Evolutionary conservation across 2,113 vertebrate genomes (phyloP).

Genomic region (Panthera tigris): DNA sequence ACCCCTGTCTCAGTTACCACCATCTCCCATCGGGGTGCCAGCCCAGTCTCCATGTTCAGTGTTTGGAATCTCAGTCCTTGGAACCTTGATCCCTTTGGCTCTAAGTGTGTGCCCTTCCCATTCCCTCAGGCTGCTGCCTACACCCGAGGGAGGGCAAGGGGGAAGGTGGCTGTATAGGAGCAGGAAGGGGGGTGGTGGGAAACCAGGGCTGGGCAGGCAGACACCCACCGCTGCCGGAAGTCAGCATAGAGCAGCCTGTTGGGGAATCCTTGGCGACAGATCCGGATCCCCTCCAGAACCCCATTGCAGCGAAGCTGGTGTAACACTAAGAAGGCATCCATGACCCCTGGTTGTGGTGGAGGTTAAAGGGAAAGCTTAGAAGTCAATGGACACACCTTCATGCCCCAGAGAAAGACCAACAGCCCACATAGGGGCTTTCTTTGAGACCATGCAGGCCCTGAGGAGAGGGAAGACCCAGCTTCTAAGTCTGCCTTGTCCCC

Average conservation of each 20-base stretch:
- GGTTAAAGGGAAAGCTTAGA: background rate
- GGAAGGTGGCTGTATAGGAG: background rate
- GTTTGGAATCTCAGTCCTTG: background rate
- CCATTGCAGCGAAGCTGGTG: conserved; percentile 92
- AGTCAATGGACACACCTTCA: background rate
- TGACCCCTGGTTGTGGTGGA: conserved; percentile 82
- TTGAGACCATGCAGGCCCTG: background rate
- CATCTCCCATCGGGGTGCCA: background rate
- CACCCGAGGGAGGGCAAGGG: background rate
- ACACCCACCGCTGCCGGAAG: conserved; percentile 89
- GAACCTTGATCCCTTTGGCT: background rate
- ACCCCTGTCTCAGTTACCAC: background rate
- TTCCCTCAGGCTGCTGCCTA: background rate
- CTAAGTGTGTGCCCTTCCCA: background rate
- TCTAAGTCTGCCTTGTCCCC: background rate
- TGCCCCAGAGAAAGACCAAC: background rate
- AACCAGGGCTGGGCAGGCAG: background rate
- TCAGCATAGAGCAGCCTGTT: conserved; percentile 89
- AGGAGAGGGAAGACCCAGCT: background rate
- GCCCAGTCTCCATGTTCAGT: background rate
- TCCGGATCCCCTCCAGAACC: conserved; percentile 91
- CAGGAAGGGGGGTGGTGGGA: background rate
- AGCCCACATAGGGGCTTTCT: background rate
- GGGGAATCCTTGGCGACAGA: conserved; percentile 92
- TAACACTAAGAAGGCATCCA: conserved; percentile 89